These are phyloP conservation scores for Peromyscus attwateri DNA, from an alignment of 2,797 vertebrate species.

Conservation along the genomic window DNA sequence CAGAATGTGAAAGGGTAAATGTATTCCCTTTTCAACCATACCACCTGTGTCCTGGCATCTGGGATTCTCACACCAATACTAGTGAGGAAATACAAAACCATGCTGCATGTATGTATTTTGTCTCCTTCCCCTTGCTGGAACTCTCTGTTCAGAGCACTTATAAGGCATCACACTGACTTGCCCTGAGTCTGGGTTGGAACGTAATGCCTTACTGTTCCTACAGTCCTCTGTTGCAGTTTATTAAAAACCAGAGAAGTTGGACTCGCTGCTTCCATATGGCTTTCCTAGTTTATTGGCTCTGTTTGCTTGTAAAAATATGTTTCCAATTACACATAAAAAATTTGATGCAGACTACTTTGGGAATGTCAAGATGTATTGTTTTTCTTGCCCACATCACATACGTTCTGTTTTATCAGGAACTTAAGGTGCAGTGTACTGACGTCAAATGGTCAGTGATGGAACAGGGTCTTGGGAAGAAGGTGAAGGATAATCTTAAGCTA, in stretches of 20 bases:
- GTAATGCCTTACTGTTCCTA: conserved; percentile 65
- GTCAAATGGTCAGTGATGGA: conserved; percentile 79
- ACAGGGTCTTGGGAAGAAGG: conserved; percentile 72
- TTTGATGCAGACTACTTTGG: conserved; percentile 82
- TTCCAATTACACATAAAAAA: conserved; percentile 86
- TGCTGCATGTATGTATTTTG: neutral
- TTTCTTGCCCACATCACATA: conserved; percentile 79
- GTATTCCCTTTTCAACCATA: neutral
- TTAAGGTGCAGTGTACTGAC: conserved; percentile 67
- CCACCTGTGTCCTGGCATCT: conserved; percentile 18
- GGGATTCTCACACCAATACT: neutral
- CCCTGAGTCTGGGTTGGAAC: conserved; percentile 36
- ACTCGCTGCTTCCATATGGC: conserved; percentile 77
- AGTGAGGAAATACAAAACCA: conserved; percentile 10
- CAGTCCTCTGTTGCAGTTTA: conserved; percentile 72
- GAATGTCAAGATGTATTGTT: conserved; percentile 81
- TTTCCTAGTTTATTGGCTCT: conserved; percentile 81
- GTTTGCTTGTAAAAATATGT: conserved; percentile 85
- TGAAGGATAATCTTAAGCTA: conserved; percentile 79
- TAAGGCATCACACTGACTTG: neutral
- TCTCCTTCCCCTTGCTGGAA: conserved; percentile 37
- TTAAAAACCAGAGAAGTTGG: conserved; percentile 76
- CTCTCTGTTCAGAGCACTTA: conserved; percentile 21
- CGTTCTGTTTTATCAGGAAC: conserved; percentile 74
- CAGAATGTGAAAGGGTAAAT: conserved; percentile 1